Evolutionary conservation across 1,140 invertebrate species (phyloP), one percentile per base, ranked within the genome.

Genomic region (Neodiprion pinetum): DNA sequence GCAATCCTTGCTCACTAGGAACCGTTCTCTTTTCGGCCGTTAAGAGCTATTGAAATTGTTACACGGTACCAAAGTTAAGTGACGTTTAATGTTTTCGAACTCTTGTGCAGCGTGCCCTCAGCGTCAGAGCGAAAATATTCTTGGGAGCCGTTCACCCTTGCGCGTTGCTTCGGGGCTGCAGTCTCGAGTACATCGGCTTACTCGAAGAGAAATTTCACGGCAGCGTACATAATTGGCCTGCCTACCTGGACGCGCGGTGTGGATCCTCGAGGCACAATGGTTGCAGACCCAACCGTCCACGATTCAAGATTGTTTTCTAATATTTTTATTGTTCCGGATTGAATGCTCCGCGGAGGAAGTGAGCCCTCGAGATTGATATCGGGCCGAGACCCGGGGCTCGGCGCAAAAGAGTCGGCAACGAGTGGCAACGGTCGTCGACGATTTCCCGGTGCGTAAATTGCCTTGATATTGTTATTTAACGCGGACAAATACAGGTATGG

Each of bases 321-420:
- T 82, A 82, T 82, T 83, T 82, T 82, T 78, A 81, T 81, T 83
- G 74, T 74, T 68, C 77, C 74, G 72, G 78, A 73, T 75, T 84
- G 81, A 84, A 84, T 84, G 74, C 77, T 76, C 77, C 74, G n/a
- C 77, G 78, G 75, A 83, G 83, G 83, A 84, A 82, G 80, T 80
- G 74, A 80, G 77, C 79, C 76, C 83, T 83, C 73, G 79, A 84
- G 83, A 84, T 84, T 82, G 81, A 84, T 83, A 84, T 84, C 80
- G 80, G 78, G 80, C 72, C 66, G 68, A 76, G 48, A 53, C 69
- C 73, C 70, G 61, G 53, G 71, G 68, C 67, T 50, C 67, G 67
- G 47, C 7, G 50, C 11, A 72, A n/a, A 70, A 49, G 67, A 74
- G 74, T 71, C 61, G 40, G 48, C 49, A 40, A 28, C 68, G 71